Percentiles rank a stretch among this genome's conserved stretches.
phyloP scores from a whole-genome alignment of 1,140 invertebrate species.

The Nasonia giraulti region DNA sequence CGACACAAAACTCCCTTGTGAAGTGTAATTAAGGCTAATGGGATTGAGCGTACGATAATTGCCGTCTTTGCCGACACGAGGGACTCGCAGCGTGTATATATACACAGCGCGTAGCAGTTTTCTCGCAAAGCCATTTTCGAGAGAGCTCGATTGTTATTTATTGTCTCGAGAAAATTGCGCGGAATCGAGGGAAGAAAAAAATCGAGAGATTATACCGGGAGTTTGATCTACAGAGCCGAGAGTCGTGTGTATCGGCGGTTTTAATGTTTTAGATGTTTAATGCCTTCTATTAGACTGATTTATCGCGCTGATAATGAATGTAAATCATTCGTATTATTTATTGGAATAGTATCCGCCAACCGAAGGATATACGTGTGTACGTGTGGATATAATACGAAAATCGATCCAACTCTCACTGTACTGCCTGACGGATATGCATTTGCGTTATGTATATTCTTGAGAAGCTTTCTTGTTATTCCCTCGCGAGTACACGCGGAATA shows the following conservation, averaged over 20 bases:
- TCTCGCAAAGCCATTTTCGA: background rate
- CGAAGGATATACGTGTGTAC: background rate
- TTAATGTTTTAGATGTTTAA: background rate
- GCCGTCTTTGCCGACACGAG: background rate
- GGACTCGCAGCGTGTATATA: background rate
- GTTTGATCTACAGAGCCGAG: background rate
- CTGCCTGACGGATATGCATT: background rate
- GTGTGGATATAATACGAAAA: slow-evolving; percentile 9
- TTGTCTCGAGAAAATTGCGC: background rate
- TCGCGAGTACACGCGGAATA: background rate
- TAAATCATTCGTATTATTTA: slow-evolving; percentile 24
- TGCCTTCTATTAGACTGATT: slow-evolving; percentile 22
- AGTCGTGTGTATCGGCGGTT: background rate
- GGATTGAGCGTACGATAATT: background rate
- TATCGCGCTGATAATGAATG: slow-evolving; percentile 12
- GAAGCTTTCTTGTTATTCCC: slow-evolving; percentile 11
- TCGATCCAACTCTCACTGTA: background rate
- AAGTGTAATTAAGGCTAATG: background rate
- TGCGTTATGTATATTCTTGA: background rate
- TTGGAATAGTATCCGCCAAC: slow-evolving; percentile 9
- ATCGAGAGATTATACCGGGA: background rate
- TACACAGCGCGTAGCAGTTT: background rate
- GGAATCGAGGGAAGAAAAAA: background rate
- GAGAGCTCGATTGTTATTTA: background rate
- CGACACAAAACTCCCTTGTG: background rate